Evolutionary conservation across 2,797 vertebrate species (phyloP).

Genomic region (Pantherophis vulpinus): DNA sequence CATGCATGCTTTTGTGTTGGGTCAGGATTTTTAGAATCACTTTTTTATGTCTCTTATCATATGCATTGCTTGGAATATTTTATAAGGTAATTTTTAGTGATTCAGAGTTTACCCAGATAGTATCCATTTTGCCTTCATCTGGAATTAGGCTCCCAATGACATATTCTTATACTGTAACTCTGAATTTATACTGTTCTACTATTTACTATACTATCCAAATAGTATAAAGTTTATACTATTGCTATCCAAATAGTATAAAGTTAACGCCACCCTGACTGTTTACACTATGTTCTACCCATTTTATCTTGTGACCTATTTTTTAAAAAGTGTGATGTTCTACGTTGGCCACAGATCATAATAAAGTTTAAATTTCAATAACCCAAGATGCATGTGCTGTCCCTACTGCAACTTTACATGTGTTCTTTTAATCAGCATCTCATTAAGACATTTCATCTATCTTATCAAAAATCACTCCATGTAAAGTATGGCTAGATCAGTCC

Average conservation of each 20-base stretch:
- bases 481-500: neutral
- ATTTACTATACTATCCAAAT: neutral
- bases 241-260: neutral
- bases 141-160: neutral
- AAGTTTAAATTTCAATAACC: neutral
- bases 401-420: neutral
- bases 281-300: neutral
- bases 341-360: neutral
- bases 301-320: neutral
- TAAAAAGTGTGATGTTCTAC: neutral
- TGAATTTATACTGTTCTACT: neutral
- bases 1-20: neutral
- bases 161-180: neutral
- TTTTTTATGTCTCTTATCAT: neutral
- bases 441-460: neutral
- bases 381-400: neutral
- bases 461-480: neutral
- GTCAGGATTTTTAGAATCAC: neutral
- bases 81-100: neutral
- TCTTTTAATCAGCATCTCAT: neutral
- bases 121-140: neutral
- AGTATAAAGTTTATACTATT: neutral
- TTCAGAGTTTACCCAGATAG: neutral
- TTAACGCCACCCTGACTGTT: neutral
- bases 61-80: neutral